Evolutionary conservation across 2,113 vertebrate genomes (phyloP).

Genomic region (Amphiprion ocellaris): DNA sequence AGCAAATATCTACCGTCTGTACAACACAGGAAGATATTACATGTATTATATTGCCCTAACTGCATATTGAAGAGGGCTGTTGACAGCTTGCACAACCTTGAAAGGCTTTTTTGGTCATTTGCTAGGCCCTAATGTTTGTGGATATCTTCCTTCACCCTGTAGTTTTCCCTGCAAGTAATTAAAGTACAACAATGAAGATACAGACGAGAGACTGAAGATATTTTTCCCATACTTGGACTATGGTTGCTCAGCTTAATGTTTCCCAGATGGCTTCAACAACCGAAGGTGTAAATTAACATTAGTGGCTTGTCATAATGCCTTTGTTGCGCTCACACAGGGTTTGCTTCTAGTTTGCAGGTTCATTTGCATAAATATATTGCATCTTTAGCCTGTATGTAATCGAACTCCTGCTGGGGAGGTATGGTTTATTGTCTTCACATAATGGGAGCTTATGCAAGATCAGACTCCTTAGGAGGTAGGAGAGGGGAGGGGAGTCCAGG

Average conservation of each 20-base stretch:
- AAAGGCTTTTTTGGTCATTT: not conserved
- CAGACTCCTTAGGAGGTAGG: constrained; percentile 22
- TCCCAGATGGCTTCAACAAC: constrained; percentile 59
- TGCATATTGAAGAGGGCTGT: not conserved
- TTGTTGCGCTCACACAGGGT: constrained; percentile 3
- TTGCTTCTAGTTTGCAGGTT: constrained; percentile 5
- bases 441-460: constrained; percentile 51
- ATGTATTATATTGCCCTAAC: not conserved
- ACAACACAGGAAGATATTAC: not conserved
- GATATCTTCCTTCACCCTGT: constrained; percentile 19
- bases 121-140: not conserved
- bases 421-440: constrained; percentile 38
- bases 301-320: constrained; percentile 38
- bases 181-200: constrained; percentile 33
- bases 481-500: constrained; percentile 7
- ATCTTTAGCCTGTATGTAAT: constrained; percentile 26
- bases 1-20: constrained; percentile 11
- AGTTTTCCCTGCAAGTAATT: constrained; percentile 42
- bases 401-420: constrained; percentile 5
- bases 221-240: constrained; percentile 44
- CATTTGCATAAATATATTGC: constrained; percentile 28
- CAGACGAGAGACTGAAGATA: constrained; percentile 32
- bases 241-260: constrained; percentile 58
- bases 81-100: constrained; percentile 29
- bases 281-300: constrained; percentile 44